Base-by-base conservation (phyloP, 2,113 vertebrate genomes). In the Phyllopteryx taeniolatus region DNA sequence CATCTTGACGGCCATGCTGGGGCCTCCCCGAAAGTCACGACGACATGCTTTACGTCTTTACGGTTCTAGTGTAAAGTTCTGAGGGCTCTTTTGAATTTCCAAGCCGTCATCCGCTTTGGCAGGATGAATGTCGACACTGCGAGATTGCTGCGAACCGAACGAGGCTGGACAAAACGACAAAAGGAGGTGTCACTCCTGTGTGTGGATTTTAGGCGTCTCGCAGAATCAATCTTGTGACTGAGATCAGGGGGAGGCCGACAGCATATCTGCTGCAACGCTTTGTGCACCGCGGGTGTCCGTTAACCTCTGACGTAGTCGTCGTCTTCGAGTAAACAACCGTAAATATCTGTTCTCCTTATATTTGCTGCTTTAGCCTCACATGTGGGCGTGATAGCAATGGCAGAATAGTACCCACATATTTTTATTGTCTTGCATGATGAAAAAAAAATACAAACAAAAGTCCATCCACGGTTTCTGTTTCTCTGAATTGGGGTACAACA, bases 201-300 rank as follows among this genome's bases (percentile, higher is more conserved):
- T 63, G 71, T 71, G 71, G 54, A 27, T 73, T 83, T 71, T 85
- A 80, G 74, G 61, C 78, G 75, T 85, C 79, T 79, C 65, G 75
- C 53, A 62, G 81, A 90, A 84, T 76, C 83, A 91, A 87, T 91
- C 83, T 86, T 86, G 80, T 84, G 87, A 89, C 89, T 89, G 72
- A 90, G 83, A 87, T 83, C 85, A 83, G 88, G 79, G 35, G 88
- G 87, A 86, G 76, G 80, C 79, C 83, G 85, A 89, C 85, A 82
- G 85, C 77, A 73, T 66, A 83, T 77, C 73, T 5, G 27, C 79
- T 77, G 59, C 54, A 57, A 10, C 11, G 9, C 67, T 44, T 35
- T 67, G 35, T 9, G 60, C 68, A 22, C 71, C 6, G n/a, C 63
- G 46, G 76, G 74, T n/a, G 31, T 82, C 67, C 39, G 4, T 46